Evolutionary conservation across 2,888 invertebrate genomes (phyloP), one percentile per base, ranked within the genome.

Genomic region (Pantelozetes paolii): DNA sequence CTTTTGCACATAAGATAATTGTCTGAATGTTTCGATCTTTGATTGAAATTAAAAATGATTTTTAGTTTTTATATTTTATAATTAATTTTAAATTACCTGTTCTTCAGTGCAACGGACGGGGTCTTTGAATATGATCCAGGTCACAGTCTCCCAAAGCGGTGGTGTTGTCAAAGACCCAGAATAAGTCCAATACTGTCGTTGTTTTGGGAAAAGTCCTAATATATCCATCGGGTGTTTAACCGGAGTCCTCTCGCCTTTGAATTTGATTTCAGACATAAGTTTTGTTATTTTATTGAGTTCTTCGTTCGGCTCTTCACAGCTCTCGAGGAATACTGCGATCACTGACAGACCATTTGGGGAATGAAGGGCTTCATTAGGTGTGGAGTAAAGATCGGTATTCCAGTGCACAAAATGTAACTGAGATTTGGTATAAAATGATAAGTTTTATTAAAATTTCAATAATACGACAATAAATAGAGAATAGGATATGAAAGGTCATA

Each of bases 321-420:
- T 50, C 40, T 72, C 40, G 13, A 75, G 69, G 36, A 75, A 70
- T 32, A 75, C 75, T 5, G 67, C 75, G 18, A 75, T 32, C 8
- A 75, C 75, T 36, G 75, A 6, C 42, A 75, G 48, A 42, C 75
- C 75, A 50, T 75, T 45, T 26, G 64, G 45, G 8, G 62, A 28
- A 28, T 57, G 26, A 1, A 67, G 36, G 8, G 75, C 75, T 23
- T 75, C 36, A 13, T 36, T 32, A 26, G 72, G 57, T 26, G 48
- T 45, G 5, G 30, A 6, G 48, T 54, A 75, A 6, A 64, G 69
- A 54, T 71, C 69, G 11, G 13, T 28, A 50, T 75, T 75, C 75
- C 75, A 75, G 54, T 73, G 72, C 18, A 75, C 75, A 32, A 75
- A 75, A 64, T 75, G 75, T 15, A 74, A 13, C 74, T 74, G 45